phyloP scores from a whole-genome alignment of 1,140 invertebrate species.

The Ditylenchus dipsaci region DNA sequence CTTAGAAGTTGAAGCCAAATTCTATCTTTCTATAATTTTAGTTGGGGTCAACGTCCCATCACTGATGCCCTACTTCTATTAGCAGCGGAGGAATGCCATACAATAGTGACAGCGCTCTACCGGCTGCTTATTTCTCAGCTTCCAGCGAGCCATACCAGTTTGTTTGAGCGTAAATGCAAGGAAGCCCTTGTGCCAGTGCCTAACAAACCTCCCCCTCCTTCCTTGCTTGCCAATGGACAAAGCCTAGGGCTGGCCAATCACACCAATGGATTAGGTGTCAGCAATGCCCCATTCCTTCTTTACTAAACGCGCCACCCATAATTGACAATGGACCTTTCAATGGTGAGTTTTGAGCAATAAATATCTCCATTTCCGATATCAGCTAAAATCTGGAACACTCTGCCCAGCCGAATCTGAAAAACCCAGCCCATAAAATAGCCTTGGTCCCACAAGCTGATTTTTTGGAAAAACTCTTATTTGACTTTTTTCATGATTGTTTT shows the following conservation, averaged over 20 bases:
- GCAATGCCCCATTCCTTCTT: background rate
- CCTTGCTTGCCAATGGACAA: background rate
- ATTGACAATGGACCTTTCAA: slow-evolving; percentile 1
- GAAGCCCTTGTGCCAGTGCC: slow-evolving; percentile 45
- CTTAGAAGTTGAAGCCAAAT: too few relatives aligned
- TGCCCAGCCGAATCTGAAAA: background rate
- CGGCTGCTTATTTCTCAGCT: slow-evolving; percentile 47
- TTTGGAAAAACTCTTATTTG: background rate
- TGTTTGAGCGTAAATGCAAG: slow-evolving; percentile 42
- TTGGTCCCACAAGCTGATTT: background rate
- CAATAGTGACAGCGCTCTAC: slow-evolving; percentile 50
- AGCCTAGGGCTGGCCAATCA: background rate
- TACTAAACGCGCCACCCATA: background rate
- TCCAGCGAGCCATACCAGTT: slow-evolving; percentile 35
- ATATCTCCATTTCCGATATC: too few relatives aligned
- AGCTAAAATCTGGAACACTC: background rate
- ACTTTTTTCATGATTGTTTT: too few relatives aligned
- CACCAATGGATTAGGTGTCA: background rate
- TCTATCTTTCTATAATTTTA: too few relatives aligned
- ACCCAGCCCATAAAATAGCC: background rate
- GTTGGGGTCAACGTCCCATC: slow-evolving; percentile 52
- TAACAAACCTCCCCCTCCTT: slow-evolving; percentile 25
- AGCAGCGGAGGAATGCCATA: slow-evolving; percentile 53
- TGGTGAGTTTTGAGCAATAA: too few relatives aligned
- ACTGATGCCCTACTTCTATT: slow-evolving; percentile 48